Percentiles rank a stretch among this genome's conserved stretches.
Conservation (phyloP, 2,888 invertebrate species). For the Drosophila dives region DNA sequence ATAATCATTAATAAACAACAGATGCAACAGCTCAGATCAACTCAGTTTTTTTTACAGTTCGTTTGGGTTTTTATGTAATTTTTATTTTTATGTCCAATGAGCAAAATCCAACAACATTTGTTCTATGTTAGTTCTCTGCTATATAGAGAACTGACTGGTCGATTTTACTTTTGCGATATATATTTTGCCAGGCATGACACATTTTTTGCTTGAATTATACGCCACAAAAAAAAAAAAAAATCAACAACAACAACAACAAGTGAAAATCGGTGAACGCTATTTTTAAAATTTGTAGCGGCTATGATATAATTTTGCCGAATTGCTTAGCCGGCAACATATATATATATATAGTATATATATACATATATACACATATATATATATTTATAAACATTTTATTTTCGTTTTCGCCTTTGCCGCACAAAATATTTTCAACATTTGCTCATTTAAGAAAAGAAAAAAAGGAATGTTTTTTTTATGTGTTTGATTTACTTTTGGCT, state of each 20-base stretch:
- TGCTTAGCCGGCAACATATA: slow-evolving; percentile 68
- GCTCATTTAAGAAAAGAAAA: slow-evolving; percentile 53
- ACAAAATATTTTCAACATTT: slow-evolving; percentile 59
- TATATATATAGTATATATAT: slow-evolving; percentile 9
- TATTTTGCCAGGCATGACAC: slow-evolving; percentile 67
- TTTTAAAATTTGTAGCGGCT: slow-evolving; percentile 72
- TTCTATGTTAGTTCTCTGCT: slow-evolving; percentile 7
- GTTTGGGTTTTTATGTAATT: slow-evolving; percentile 19
- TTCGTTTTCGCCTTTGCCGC: slow-evolving; percentile 64
- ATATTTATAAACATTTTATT: slow-evolving; percentile 54
- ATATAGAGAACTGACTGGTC: slow-evolving; percentile 23
- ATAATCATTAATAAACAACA: slow-evolving; percentile 41
- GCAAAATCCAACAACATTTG: slow-evolving; percentile 15
- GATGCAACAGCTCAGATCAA: slow-evolving; percentile 30
- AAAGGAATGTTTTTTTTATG: slow-evolving; percentile 11
- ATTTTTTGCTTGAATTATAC: slow-evolving; percentile 63
- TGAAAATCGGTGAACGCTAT: slow-evolving; percentile 62
- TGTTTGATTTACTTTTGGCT: slow-evolving; percentile 44
- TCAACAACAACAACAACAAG: slow-evolving; percentile 22
- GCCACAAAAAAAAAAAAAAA: slow-evolving; percentile 22
- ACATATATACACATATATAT: slow-evolving; percentile 14
- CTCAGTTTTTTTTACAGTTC: slow-evolving; percentile 16
- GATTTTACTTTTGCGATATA: slow-evolving; percentile 42
- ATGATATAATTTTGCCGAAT: slow-evolving; percentile 77
- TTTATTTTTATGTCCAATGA: slow-evolving; percentile 14